Conservation (phyloP, 2,888 invertebrate genomes). For the Pollenia amentaria region DNA sequence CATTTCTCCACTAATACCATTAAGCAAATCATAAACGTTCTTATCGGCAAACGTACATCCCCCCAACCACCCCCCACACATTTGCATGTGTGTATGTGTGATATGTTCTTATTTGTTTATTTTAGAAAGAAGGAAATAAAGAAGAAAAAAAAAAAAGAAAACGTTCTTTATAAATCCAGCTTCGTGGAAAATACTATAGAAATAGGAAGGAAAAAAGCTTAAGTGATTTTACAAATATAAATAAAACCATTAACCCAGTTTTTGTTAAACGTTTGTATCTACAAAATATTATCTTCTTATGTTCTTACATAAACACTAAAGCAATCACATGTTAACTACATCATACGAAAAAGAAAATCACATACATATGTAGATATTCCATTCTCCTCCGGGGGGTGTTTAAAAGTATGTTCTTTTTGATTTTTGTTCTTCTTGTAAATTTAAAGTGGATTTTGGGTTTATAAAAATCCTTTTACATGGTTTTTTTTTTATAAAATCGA, state of each 20-base stretch:
- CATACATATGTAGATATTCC: not conserved
- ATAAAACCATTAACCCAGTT: constrained; percentile 72
- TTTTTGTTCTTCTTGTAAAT: constrained; percentile 19
- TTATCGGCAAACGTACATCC: not conserved
- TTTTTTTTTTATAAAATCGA: not conserved
- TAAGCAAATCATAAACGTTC: constrained; percentile 9
- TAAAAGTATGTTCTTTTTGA: not conserved
- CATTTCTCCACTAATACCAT: not conserved
- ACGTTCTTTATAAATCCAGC: not conserved
- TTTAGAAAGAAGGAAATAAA: constrained; percentile 38
- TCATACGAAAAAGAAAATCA: not conserved
- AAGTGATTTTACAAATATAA: constrained; percentile 69
- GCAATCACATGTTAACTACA: not conserved
- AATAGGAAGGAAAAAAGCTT: constrained; percentile 60
- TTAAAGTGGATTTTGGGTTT: constrained; percentile 23
- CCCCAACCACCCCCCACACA: not conserved
- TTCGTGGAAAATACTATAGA: constrained; percentile 45
- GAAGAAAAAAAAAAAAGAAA: constrained; percentile 10
- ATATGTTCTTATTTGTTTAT: not conserved
- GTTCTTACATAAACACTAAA: not conserved
- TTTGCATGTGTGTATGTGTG: not conserved
- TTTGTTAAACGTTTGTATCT: constrained; percentile 57
- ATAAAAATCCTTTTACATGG: not conserved
- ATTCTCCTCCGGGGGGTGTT: not conserved
- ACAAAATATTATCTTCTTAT: constrained; percentile 57